Conservation (phyloP, 2,888 invertebrate genomes). For the Poecilus cupreus region DNA sequence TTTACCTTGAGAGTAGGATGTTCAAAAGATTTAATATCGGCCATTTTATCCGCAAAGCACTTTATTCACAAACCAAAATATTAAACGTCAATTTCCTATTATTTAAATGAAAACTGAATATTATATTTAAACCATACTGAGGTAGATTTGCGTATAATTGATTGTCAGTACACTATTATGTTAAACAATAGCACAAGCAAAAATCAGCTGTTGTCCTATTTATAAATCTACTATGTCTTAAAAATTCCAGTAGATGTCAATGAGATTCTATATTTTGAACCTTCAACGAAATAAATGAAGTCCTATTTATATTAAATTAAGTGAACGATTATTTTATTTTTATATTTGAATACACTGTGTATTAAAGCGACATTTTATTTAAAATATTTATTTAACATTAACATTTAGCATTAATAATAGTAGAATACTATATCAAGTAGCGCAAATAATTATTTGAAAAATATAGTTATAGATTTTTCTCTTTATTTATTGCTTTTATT, state of each 20-base stretch:
- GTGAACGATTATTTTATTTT: no score
- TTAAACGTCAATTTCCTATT: neutral
- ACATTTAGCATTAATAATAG: no score
- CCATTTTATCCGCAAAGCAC: constrained; percentile 77
- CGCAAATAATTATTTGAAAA: no score
- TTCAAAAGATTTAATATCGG: constrained; percentile 95
- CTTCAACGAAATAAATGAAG: no score
- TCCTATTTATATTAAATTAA: no score
- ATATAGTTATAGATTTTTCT: no score
- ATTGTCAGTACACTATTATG: constrained; percentile 13
- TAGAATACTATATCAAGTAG: no score
- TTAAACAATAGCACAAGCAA: constrained; percentile 52
- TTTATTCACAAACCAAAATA: neutral
- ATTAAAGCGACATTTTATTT: no score
- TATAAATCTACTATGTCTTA: neutral
- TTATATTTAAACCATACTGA: constrained; percentile 14
- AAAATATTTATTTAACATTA: no score
- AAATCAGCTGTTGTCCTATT: constrained; percentile 55
- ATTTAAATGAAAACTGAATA: neutral
- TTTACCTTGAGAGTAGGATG: constrained; percentile 95
- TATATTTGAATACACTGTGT: no score
- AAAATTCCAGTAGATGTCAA: constrained; percentile 22
- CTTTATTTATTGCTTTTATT: no score
- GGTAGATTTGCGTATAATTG: constrained; percentile 14
- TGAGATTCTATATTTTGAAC: neutral